These are phyloP conservation scores for Cataglyphis altisquamis DNA, from an alignment of 2,888 invertebrate genomes.

Conservation along the genomic window DNA sequence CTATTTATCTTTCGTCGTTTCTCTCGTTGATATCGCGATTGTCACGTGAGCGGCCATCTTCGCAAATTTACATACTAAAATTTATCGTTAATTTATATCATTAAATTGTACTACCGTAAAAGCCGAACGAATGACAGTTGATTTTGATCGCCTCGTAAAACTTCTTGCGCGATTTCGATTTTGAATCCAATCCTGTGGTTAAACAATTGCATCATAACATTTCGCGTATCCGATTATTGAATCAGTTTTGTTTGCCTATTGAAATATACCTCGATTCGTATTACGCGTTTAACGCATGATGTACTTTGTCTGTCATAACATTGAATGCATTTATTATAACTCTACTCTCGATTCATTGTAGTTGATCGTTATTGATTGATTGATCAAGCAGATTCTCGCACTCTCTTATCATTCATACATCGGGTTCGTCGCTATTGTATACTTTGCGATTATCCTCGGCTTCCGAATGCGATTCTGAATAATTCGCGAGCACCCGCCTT, in stretches of 20 bases:
- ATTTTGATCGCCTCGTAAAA: constrained; percentile 29
- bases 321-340: not conserved
- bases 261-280: not conserved
- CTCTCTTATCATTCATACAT: not conserved
- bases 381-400: not conserved
- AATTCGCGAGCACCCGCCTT: not conserved
- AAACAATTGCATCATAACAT: not conserved
- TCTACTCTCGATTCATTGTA: not conserved
- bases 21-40: constrained; percentile 17
- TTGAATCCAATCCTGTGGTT: not conserved
- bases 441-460: not conserved
- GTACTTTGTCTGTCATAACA: not conserved
- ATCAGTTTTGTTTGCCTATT: not conserved
- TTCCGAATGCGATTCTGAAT: not conserved
- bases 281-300: not conserved
- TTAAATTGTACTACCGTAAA: constrained; percentile 9
- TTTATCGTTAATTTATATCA: constrained; percentile 38
- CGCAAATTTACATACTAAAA: constrained; percentile 35
- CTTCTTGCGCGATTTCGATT: not conserved
- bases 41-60: not conserved
- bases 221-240: not conserved
- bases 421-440: not conserved
- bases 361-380: not conserved
- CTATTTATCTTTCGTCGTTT: constrained; percentile 24
- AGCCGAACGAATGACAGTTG: not conserved